A percentile compares a stretch with the other conserved stretches of the same genome.
Conservation (phyloP, 2,888 invertebrate genomes). For the Palloptera scutellata region DNA sequence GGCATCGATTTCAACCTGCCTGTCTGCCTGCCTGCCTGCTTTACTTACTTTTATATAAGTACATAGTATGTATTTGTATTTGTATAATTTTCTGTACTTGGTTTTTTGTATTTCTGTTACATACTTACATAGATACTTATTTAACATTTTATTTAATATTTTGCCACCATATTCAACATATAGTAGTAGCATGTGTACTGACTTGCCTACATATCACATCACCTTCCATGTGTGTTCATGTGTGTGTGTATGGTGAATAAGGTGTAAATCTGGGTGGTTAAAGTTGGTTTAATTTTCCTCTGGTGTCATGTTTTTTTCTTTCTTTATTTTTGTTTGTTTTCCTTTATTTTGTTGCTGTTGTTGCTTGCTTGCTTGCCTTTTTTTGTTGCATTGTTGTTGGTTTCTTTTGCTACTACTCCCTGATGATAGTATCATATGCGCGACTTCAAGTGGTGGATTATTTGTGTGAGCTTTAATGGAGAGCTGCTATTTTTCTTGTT, state of each 20-base stretch:
- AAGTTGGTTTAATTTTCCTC: background rate
- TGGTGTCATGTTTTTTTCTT: background rate
- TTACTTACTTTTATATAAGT: background rate
- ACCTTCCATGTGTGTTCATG: background rate
- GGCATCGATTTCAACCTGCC: conserved; percentile 31
- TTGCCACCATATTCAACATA: background rate
- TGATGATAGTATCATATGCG: conserved; percentile 12
- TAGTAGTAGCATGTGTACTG: background rate
- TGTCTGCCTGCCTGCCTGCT: background rate
- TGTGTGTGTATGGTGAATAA: conserved; percentile 19
- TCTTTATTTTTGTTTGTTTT: background rate
- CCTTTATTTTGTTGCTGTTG: background rate
- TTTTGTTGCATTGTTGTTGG: background rate
- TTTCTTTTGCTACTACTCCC: background rate
- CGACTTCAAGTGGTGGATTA: conserved; percentile 16
- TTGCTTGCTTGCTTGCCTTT: background rate
- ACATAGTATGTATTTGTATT: too few species aligned
- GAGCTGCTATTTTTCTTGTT: background rate
- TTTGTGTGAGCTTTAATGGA: background rate
- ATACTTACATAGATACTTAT: conserved; percentile 13
- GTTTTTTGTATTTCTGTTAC: background rate
- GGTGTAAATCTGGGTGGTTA: background rate
- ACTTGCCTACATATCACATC: background rate
- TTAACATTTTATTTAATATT: conserved; percentile 23
- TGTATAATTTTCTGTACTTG: background rate